Evolutionary conservation across 2,797 vertebrate species (phyloP), one percentile per base, ranked within the genome.

Genomic region (Ctenopoma kingsleyae): DNA sequence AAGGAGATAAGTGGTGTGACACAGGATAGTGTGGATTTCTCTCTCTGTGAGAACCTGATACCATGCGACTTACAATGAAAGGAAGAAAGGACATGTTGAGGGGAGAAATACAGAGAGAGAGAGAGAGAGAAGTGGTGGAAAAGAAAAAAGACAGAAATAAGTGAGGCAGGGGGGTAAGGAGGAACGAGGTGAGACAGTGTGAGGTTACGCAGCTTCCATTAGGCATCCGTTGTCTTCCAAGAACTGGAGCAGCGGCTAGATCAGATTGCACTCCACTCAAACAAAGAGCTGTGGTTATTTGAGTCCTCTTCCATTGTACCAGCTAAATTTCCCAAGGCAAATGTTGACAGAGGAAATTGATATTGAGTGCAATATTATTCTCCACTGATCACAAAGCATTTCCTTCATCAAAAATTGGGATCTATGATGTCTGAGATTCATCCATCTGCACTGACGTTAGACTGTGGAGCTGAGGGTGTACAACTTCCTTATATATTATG

Each of bases 281-380:
- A 93, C 87, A 92, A 90, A 91, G 83, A 87, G 85, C 80, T 81
- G 54, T 58, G 81, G 92, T 87, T 82, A 90, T 90, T 76, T 44
- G 87, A 93, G 76, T 84, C 82, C 40, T 43, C 64, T 32, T 67
- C 84, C 81, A 78, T 88, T 90, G 83, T 85, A 49, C 48, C 20
- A 36, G 78, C 70, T 81, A 77, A 77, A 89, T 89, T 89, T 90
- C 90, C 89, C 87, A 77, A 84, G 86, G 86, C 81, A 85, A 89
- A 90, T 81, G 88, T 88, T 90, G 86, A 90, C 86, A 68, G 62
- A 74, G 90, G 86, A 88, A 91, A 91, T 85, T 89, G 82, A 92
- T 89, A 87, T 83, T 74, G 82, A 86, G 62, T 19, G 68, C 74
- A 79, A 79, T 82, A 79, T 88, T 79, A 85, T 86, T 90, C 79